Evolutionary conservation across 1,140 invertebrate genomes (phyloP).

Genomic region (Panagrolaimus sp.): DNA sequence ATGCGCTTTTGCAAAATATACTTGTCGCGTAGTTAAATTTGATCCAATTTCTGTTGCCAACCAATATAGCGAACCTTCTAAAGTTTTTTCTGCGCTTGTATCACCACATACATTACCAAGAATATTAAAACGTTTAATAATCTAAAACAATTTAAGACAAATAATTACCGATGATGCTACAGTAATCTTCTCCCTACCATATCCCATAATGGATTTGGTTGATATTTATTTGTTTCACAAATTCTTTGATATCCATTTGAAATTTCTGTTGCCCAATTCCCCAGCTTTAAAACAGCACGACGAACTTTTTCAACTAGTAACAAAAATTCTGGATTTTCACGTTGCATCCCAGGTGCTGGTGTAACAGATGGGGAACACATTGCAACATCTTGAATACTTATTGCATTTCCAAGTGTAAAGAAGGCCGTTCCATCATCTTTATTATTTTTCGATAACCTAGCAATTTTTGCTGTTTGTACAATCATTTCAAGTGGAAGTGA

Average conservation of each 20-base stretch:
- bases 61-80: constrained; percentile 8
- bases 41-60: neutral
- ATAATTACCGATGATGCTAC: neutral
- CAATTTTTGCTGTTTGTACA: neutral
- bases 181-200: neutral
- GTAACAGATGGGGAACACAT: neutral
- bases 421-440: neutral
- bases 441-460: neutral
- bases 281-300: neutral
- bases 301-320: neutral
- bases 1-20: neutral
- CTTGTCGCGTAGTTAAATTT: neutral
- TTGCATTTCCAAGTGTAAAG: neutral
- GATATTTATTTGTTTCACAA: neutral
- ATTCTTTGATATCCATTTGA: neutral
- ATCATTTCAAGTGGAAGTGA: neutral
- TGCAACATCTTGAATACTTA: neutral
- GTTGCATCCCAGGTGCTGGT: neutral
- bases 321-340: neutral
- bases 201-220: constrained; percentile 6
- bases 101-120: neutral
- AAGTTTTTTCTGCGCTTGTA: neutral
- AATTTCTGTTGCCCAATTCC: neutral
- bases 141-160: neutral
- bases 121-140: neutral